phyloP scores from a whole-genome alignment of 2,797 vertebrate species.

The Alouatta caraya region DNA sequence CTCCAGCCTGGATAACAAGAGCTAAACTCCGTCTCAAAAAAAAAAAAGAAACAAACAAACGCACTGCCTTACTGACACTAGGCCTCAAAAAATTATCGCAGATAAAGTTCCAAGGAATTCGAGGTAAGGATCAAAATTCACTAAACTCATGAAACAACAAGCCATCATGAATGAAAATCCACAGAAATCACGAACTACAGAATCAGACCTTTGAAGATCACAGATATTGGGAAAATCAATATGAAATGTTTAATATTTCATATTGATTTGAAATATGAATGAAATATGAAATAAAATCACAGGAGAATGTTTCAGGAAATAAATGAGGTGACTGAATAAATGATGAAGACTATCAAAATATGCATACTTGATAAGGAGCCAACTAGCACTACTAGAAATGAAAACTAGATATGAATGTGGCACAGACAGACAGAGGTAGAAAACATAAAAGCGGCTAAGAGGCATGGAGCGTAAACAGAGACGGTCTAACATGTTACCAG shows the following conservation, averaged over 20 bases:
- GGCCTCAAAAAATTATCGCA: neutral
- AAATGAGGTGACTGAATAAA: neutral
- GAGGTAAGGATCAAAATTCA: neutral
- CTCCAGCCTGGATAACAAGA: too few relatives aligned
- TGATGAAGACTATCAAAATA: neutral
- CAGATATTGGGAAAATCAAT: neutral
- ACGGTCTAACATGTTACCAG: neutral
- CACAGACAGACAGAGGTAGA: neutral
- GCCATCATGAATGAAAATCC: neutral
- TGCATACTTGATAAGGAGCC: neutral
- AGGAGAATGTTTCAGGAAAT: neutral
- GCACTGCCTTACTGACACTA: neutral
- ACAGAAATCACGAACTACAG: neutral
- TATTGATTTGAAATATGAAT: too few relatives aligned
- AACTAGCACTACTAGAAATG: neutral
- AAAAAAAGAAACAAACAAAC: neutral
- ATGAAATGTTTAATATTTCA: neutral
- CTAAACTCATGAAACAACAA: neutral
- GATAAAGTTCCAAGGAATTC: neutral
- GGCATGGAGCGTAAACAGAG: neutral
- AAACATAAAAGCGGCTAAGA: neutral
- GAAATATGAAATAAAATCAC: neutral
- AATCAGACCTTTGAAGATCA: neutral
- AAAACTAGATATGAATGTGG: neutral
- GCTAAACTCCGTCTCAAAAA: too few relatives aligned